phyloP scores from a whole-genome alignment of 2,113 vertebrate species.

The Pterocles burchelli region DNA sequence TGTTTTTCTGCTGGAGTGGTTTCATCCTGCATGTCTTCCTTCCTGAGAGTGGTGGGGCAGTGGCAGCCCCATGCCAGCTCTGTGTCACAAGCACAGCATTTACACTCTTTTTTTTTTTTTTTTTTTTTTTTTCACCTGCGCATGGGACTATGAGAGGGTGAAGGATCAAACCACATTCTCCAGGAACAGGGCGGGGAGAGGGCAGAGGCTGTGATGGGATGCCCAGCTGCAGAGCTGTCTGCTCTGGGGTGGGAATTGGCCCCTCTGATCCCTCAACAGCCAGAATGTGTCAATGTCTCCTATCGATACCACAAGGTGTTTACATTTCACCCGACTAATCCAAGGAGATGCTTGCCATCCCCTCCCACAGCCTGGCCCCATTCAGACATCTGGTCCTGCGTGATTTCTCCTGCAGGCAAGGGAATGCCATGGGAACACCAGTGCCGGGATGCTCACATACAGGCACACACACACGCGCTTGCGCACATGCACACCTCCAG shows the following conservation, averaged over 20 bases:
- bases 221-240: neutral
- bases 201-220: neutral
- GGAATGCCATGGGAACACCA: constrained; percentile 46
- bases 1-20: neutral
- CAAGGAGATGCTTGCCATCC: neutral
- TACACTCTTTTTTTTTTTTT: neutral
- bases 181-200: neutral
- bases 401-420: constrained; percentile 40
- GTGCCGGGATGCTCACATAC: neutral
- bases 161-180: neutral
- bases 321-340: neutral
- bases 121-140: neutral
- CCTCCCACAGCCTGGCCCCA: constrained; percentile 3
- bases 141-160: neutral
- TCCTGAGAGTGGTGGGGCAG: neutral
- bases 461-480: neutral
- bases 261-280: neutral
- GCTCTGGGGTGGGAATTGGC: neutral
- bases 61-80: neutral
- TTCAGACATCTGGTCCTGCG: constrained; percentile 14
- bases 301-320: neutral
- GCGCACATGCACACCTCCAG: constrained; percentile 10
- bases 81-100: neutral
- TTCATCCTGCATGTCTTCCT: neutral
- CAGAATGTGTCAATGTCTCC: neutral